Conservation (phyloP, 2,888 invertebrate genomes). For the Ganaspis brasiliensis region DNA sequence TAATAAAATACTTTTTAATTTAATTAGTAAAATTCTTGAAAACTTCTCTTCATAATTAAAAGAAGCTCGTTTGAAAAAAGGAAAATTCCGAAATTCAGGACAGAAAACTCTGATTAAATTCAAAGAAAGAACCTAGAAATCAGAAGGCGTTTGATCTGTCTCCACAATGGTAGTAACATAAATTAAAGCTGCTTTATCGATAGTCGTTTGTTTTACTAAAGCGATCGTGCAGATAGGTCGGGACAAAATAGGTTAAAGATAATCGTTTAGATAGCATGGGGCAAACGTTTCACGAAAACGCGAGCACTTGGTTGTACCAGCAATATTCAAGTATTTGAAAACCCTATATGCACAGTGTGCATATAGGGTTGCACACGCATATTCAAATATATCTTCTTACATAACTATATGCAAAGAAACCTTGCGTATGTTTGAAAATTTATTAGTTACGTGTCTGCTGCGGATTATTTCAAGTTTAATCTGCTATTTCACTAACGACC, state of each 20-base stretch:
- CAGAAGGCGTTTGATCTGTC: not conserved
- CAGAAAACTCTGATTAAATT: not conserved
- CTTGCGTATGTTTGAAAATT: not conserved
- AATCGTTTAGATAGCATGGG: conserved; percentile 32
- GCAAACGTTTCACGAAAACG: conserved; percentile 15
- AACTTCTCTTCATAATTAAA: too few species aligned
- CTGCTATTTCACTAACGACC: conserved; percentile 17
- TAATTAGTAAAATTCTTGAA: too few species aligned
- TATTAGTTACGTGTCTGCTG: not conserved
- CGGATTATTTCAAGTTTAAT: conserved; percentile 14
- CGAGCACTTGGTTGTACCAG: conserved; percentile 7
- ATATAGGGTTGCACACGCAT: conserved; percentile 5
- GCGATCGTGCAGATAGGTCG: conserved; percentile 31
- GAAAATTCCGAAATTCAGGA: not conserved
- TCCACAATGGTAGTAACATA: conserved; percentile 17
- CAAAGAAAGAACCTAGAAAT: not conserved
- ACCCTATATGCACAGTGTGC: not conserved
- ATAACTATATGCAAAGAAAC: not conserved
- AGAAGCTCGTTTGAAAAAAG: too few species aligned
- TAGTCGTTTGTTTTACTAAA: conserved; percentile 41
- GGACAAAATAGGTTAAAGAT: conserved; percentile 41
- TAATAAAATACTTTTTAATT: too few species aligned
- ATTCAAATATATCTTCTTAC: not conserved
- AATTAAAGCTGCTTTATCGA: conserved; percentile 31
- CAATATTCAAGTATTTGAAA: not conserved